A percentile compares a stretch with the other conserved stretches of the same genome.
Evolutionary conservation across 2,113 vertebrate genomes (phyloP).

Genomic region (Oxyruncus cristatus): DNA sequence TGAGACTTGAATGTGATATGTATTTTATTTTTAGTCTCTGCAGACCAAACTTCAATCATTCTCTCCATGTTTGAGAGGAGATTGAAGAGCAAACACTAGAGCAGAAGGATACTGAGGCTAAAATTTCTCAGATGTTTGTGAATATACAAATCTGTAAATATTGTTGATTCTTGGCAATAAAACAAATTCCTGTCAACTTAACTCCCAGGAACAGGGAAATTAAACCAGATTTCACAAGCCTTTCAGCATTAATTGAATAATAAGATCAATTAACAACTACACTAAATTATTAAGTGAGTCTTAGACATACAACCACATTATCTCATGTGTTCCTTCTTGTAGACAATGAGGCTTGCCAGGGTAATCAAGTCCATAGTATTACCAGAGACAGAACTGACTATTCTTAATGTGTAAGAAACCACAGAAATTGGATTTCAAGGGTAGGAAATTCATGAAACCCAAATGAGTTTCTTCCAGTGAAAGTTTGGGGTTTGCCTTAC

Average conservation of each 20-base stretch:
- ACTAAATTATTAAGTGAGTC: conserved; percentile 33
- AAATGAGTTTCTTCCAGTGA: not conserved
- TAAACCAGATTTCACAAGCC: conserved; percentile 18
- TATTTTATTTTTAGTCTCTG: conserved; percentile 13
- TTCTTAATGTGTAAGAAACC: not conserved
- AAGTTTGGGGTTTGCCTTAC: not conserved
- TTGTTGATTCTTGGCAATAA: conserved; percentile 43
- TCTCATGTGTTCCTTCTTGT: not conserved
- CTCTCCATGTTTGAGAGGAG: not conserved
- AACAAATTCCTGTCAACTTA: conserved; percentile 14
- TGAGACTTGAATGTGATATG: not conserved
- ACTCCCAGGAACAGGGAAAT: conserved; percentile 17
- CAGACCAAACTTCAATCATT: conserved; percentile 20
- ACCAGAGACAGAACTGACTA: not conserved
- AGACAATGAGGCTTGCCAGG: not conserved
- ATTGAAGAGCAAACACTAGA: conserved; percentile 20
- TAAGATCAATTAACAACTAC: conserved; percentile 51
- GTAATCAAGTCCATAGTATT: not conserved
- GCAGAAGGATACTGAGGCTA: not conserved
- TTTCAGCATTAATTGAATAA: conserved; percentile 49
- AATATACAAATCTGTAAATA: conserved; percentile 27
- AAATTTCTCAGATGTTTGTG: conserved; percentile 23
- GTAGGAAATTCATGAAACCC: not conserved
- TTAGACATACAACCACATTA: not conserved
- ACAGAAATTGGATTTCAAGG: not conserved